Evolutionary conservation across 2,797 vertebrate genomes (phyloP), one percentile per base, ranked within the genome.

Genomic region (Tiaroga cobitis): DNA sequence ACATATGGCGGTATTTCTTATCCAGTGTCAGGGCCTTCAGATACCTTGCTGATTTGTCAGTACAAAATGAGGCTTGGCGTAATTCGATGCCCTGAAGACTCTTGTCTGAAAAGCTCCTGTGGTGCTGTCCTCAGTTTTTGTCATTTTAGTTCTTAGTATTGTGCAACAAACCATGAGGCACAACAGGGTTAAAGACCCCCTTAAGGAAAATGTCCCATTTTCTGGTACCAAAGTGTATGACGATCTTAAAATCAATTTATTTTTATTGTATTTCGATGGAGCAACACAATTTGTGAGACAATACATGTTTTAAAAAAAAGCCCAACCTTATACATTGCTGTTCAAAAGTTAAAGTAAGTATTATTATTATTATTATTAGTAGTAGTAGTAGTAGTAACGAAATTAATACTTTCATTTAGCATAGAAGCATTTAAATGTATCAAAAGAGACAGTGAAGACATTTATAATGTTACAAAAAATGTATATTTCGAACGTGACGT

Each of bases 181-280:
- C 61, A 54, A 69, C 79, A 67, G 78, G 39, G 61, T 65, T 80
- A 46, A 67, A 80, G 61, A 80, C 26, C 26, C 41, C 78, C 78
- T 67, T 29, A 80, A 80, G 78, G 78, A 80, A 80, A 65, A 49
- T 21, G 56, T 43, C n/a, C n/a, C 76, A 78, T 78, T 78, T 78
- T 78, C 76, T 61, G 56, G 16, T 78, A 63, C 56, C 9, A 78
- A 21, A 63, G 54, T 78, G 9, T 78, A 61, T 41, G 37, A 61
- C 8, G 16, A 43, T 78, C n/a, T 41, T 61, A 63, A 63, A 78
- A 43, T 78, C n/a, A 13, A 43, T 78, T 63, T 43, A 63, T 77
- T 43, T 78, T 78, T 78, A 63, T 63, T 63, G 37, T 63, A 19
- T 63, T 78, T 78, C 63, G 56, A 78, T 78, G 37, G 76, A 43